Percentiles rank a stretch among this genome's conserved stretches.
Conservation (phyloP, 2,888 invertebrate genomes). For the Salticus scenicus region DNA sequence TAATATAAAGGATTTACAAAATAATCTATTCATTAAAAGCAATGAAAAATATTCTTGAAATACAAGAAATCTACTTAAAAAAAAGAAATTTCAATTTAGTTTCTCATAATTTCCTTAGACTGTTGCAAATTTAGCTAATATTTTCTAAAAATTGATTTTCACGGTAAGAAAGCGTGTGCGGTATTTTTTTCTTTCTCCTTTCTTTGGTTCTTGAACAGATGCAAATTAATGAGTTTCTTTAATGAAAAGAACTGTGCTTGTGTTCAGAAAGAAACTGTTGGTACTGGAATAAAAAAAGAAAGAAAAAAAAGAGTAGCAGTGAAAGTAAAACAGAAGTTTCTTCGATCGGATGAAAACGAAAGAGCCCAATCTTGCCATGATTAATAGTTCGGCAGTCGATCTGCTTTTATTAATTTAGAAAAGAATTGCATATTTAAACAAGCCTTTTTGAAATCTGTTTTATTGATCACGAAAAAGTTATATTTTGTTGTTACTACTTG, state of each 20-base stretch:
- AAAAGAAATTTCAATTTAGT: not conserved
- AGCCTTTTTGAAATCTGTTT: slow-evolving; percentile 18
- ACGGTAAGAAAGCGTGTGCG: slow-evolving; percentile 10
- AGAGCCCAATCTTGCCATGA: slow-evolving; percentile 35
- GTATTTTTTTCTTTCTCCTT: slow-evolving; percentile 49
- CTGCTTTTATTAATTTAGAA: slow-evolving; percentile 64
- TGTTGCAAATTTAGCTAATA: slow-evolving; percentile 24
- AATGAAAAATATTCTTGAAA: no score
- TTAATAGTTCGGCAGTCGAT: slow-evolving; percentile 48
- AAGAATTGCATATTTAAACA: slow-evolving; percentile 45
- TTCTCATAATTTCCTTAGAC: not conserved
- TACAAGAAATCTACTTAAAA: no score
- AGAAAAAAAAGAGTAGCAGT: slow-evolving; percentile 42
- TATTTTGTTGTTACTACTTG: no score
- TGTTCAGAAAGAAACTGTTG: slow-evolving; percentile 28
- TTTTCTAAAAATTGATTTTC: slow-evolving; percentile 63
- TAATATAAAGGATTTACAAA: no score
- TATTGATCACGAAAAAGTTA: slow-evolving; percentile 32
- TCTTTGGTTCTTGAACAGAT: slow-evolving; percentile 31
- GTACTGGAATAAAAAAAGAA: slow-evolving; percentile 60
- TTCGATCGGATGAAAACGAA: slow-evolving; percentile 53
- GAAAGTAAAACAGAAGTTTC: slow-evolving; percentile 40
- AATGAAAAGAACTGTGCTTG: slow-evolving; percentile 59
- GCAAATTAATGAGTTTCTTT: slow-evolving; percentile 69
- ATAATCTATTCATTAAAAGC: no score